Percentiles rank a stretch among this genome's conserved stretches.
Conservation (phyloP, 2,888 invertebrate genomes). For the Drosophila gaucha region DNA sequence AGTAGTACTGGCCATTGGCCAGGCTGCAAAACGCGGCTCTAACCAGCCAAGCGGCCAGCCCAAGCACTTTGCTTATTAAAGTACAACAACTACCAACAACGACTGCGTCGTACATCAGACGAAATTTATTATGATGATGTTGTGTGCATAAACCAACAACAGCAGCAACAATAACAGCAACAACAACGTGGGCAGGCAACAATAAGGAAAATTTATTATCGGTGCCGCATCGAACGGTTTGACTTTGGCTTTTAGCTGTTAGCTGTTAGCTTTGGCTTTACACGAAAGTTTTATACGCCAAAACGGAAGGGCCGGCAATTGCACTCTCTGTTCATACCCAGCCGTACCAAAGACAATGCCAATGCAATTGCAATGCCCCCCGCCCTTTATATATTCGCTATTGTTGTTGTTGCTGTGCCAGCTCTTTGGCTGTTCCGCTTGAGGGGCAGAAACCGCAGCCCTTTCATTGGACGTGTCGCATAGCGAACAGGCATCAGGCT, state of each 20-base stretch:
- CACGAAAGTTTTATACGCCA: constrained; percentile 34
- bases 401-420: constrained; percentile 2
- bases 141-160: constrained; percentile 65
- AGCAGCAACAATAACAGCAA: constrained; percentile 13
- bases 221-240: constrained; percentile 71
- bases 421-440: constrained; percentile 40
- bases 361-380: constrained; percentile 65
- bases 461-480: constrained; percentile 61
- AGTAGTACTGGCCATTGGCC: constrained; percentile 53
- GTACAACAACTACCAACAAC: constrained; percentile 50
- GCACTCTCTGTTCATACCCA: constrained; percentile 46
- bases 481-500: constrained; percentile 11
- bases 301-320: constrained; percentile 71
- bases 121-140: constrained; percentile 79
- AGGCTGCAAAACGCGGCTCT: constrained; percentile 38
- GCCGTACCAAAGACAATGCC: constrained; percentile 56
- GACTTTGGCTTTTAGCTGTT: constrained; percentile 51
- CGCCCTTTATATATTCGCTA: constrained; percentile 10
- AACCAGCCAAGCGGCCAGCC: constrained; percentile 73
- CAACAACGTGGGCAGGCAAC: constrained; percentile 57
- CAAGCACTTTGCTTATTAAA: constrained; percentile 80
- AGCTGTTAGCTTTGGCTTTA: constrained; percentile 19
- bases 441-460: constrained; percentile 47
- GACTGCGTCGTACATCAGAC: constrained; percentile 64
- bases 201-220: constrained; percentile 77